Base-by-base conservation (phyloP, 2,797 vertebrate species). In the Phalanger gymnotis region DNA sequence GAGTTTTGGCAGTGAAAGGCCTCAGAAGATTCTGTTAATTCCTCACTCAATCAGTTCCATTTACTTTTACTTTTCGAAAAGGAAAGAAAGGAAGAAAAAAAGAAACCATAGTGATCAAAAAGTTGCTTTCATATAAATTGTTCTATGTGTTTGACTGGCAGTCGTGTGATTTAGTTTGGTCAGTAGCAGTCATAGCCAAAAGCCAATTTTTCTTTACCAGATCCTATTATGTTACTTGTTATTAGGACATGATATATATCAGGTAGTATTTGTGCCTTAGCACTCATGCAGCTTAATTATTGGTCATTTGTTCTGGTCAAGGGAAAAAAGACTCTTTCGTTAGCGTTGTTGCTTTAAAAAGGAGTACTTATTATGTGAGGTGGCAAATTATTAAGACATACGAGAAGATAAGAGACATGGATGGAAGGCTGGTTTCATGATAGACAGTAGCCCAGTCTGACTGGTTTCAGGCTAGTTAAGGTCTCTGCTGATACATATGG, bases 201-300 rank as follows among this genome's bases (percentile, higher is more conserved):
- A 97, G 90, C 92, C 95, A 96, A 96, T 96, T 97, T 96, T 61
- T 95, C 96, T 96, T 95, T 95, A 96, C 93, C 90, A 96, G 96
- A 96, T 92, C 47, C 54, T 92, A 96, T 94, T 96, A 93, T 92
- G 53, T 94, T 61, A 90, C 55, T 94, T 94, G 90, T 94, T 97
- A 73, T 57, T 66, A 58, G 28, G 31, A 1, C 53, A 93, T 93
- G 91, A 27, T 58, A 97, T 96, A 94, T 91, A 96, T 91, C 92
- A 90, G 51, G 53, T 95, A 61, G 5, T 95, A 58, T 92, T 96
- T 95, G 13, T 47, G 56, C 93, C 51, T 97, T 94, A 52, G 58
- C 54, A 3, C 90, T 94, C 57, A 94, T 95, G 93, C 66, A 95
- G 94, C 55, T 95, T 53, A 93, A 90, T 57, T 58, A 96, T 96